Conservation (phyloP, 2,797 vertebrate species). For the Threskiornis aethiopicus region DNA sequence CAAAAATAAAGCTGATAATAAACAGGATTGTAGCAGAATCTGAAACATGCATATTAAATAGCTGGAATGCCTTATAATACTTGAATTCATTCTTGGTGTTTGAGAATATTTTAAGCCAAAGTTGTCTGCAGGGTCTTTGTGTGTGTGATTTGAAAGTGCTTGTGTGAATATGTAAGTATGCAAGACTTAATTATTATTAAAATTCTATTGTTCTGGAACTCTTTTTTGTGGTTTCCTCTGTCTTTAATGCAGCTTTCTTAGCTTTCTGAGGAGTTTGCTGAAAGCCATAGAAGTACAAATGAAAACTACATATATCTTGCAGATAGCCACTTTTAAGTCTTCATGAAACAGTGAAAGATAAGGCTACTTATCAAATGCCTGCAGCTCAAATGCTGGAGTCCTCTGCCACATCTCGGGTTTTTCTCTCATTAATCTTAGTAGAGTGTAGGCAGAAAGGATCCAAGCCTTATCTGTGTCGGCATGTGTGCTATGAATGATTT, state of each 20-base stretch:
- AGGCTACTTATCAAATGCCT: background rate
- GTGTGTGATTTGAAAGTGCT: background rate
- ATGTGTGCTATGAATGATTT: background rate
- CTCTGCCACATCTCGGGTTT: background rate
- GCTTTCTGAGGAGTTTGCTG: background rate
- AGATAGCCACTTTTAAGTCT: background rate
- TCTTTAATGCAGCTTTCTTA: background rate
- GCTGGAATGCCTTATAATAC: background rate
- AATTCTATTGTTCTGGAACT: background rate
- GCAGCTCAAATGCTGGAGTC: background rate
- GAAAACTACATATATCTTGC: background rate
- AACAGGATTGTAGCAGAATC: background rate
- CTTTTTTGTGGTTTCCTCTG: background rate
- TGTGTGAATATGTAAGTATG: background rate
- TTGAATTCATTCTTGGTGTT: background rate
- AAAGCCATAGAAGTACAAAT: background rate
- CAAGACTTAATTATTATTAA: background rate
- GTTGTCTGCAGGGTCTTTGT: background rate
- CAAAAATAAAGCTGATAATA: slow-evolving; percentile 2
- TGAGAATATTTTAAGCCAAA: background rate
- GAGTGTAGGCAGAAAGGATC: background rate
- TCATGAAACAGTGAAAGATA: background rate
- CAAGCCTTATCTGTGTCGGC: background rate
- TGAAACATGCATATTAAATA: background rate
- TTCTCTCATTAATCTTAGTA: background rate